These are phyloP conservation scores for Corythornis vintsioides DNA, from an alignment of 2,113 vertebrate species.

Conservation along the genomic window DNA sequence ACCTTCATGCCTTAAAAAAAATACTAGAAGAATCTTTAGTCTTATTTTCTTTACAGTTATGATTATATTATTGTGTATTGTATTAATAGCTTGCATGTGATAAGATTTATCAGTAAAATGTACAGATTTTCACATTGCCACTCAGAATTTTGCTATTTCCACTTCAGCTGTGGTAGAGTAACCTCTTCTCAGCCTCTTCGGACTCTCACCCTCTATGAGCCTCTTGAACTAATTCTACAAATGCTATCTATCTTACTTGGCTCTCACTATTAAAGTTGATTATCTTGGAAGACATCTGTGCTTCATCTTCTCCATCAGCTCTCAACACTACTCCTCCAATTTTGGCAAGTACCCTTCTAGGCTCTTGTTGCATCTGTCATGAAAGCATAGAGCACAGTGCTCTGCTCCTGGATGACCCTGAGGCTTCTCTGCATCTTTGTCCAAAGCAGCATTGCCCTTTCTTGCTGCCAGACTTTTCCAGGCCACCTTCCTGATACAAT, in stretches of 20 bases:
- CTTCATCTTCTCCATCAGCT: neutral
- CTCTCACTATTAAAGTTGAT: neutral
- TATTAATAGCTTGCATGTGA: neutral
- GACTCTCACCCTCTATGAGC: neutral
- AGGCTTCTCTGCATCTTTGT: neutral
- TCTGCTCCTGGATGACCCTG: neutral
- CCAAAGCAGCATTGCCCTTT: neutral
- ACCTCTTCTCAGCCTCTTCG: neutral
- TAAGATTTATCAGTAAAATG: neutral
- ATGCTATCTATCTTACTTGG: neutral
- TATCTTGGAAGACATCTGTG: neutral
- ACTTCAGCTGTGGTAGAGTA: neutral
- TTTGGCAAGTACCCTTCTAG: neutral
- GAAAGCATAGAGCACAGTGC: fast-evolving
- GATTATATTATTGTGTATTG: neutral
- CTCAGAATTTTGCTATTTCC: neutral
- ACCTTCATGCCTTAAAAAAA: neutral
- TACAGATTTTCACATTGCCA: neutral
- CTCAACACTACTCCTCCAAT: neutral
- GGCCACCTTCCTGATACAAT: neutral
- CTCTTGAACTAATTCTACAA: constrained; percentile 2
- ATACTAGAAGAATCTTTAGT: neutral
- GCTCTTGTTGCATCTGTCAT: neutral
- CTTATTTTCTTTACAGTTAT: neutral
- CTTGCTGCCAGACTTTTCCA: neutral